Evolutionary conservation across 2,113 vertebrate genomes (phyloP).

Genomic region (Sitta europaea): DNA sequence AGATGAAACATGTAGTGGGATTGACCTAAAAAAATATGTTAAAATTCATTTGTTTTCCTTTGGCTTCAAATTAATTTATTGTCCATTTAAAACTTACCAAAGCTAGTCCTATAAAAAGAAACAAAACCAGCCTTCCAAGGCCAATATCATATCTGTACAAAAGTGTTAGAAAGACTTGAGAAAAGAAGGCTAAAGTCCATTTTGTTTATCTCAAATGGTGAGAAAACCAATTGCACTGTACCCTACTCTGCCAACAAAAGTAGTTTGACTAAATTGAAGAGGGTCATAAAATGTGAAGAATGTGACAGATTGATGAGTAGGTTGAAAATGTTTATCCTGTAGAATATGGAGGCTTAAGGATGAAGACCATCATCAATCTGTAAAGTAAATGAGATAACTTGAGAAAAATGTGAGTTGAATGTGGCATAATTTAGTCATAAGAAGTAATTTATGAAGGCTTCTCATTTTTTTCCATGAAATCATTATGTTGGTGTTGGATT

Average conservation of each 20-base stretch:
- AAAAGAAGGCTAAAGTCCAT: neutral
- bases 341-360: constrained; percentile 10
- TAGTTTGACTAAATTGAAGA: constrained; percentile 28
- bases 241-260: constrained; percentile 18
- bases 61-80: neutral
- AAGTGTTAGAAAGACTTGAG: neutral
- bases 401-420: constrained; percentile 54
- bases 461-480: constrained; percentile 20
- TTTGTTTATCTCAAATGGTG: neutral
- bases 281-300: constrained; percentile 22
- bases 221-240: neutral
- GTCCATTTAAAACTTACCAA: neutral
- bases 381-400: constrained; percentile 51
- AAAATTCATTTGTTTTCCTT: neutral
- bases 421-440: constrained; percentile 58
- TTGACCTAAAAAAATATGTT: neutral
- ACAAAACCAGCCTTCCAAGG: neutral
- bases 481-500: constrained; percentile 15
- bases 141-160: neutral
- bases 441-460: constrained; percentile 41
- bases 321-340: constrained; percentile 48
- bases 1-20: neutral
- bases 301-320: constrained; percentile 50
- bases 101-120: neutral
- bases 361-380: constrained; percentile 52